Base-by-base conservation (phyloP, 2,113 vertebrate genomes). In the Misgurnus mizolepis region DNA sequence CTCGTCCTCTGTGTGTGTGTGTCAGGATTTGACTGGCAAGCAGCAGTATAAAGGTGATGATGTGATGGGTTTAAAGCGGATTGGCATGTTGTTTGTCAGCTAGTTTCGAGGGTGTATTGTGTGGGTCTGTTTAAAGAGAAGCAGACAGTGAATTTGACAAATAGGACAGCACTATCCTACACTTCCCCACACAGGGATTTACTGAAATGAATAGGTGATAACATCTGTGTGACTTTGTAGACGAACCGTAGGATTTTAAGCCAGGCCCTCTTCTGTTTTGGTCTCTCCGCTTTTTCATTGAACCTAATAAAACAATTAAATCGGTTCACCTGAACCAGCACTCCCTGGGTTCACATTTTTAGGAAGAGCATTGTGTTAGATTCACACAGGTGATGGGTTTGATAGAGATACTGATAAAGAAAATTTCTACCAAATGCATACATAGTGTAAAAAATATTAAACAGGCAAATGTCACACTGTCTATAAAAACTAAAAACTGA, bases 21-120 rank as follows among this genome's bases (percentile, higher is more conserved):
- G 68, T 15, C 50, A 71, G 50, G 69, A 34, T 56, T 71, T 5
- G 15, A 55, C 50, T 71, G 34, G 34, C 53, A 3, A 10, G 15
- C 39, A 18, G 56, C 39, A 60, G 55, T 60, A 73, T 22, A 73
- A 73, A 73, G 55, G 55, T 73, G 71, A 60, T 73, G 71, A 73
- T 73, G 40, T 73, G n/a, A 55, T 27, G 55, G 41, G 18, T 73
- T 73, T 73, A 18, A 58, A 18, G 55, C 60, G 40, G 53, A 73
- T 9, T 73, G 71, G 10, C 39, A 73, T 73, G 70, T 60, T 73
- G 55, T 60, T 73, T 73, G 70, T 73, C 70, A 73, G 70, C 70
- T 73, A 60, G 39, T 73, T 73, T 73, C 58, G 40, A 60, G 55
- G n/a, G 10, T 45, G 70, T 73, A 73, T 60, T 60, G 55, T 58